Evolutionary conservation across 2,888 invertebrate species (phyloP), one percentile per base, ranked within the genome.

Genomic region (Pammene aurita): DNA sequence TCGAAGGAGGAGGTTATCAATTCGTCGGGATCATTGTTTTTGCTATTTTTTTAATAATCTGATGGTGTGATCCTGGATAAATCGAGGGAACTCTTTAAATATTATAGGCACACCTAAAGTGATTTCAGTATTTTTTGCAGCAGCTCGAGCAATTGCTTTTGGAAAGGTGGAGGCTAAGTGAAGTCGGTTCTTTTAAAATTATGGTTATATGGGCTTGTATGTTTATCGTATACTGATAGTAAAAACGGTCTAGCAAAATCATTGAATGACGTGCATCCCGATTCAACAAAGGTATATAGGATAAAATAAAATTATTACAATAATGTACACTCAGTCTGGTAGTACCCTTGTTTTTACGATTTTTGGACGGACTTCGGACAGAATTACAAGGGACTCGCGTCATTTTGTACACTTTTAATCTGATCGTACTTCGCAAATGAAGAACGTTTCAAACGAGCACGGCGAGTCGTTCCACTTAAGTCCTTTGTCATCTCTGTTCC

Each of bases 401-500:
- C 11, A 26, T 60, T 34, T 57, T 18, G 10, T 42, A 42, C 26
- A 34, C 60, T 41, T 80, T 91, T 85, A 92, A 85, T 93, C 92
- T 26, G 92, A 84, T 72, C 95, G 94, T 75, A 97, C 96, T 94
- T 98, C 97, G 86, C 98, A 98, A 66, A 98, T 96, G 88, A 98
- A 98, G 89, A 94, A 98, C 1, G 98, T 98, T 89, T 97, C 97
- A 81, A 98, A 98, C 73, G 97, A 97, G 86, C 98, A 98, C 0
- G 98, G 97, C 0, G 97, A 97, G 85, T 98, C 98, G 88, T 98
- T 98, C 97, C 97, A 98, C 83, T 97, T 97, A 13, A 98, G 92
- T 0, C 97, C 98, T 84, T 97, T 97, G 72, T 97, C 97, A 81
- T 98, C 97, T 73, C 97, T 94, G 89, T 98, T 96, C 97, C 97